Conservation (phyloP, 2,113 vertebrate genomes). For the Piprites chloris region DNA sequence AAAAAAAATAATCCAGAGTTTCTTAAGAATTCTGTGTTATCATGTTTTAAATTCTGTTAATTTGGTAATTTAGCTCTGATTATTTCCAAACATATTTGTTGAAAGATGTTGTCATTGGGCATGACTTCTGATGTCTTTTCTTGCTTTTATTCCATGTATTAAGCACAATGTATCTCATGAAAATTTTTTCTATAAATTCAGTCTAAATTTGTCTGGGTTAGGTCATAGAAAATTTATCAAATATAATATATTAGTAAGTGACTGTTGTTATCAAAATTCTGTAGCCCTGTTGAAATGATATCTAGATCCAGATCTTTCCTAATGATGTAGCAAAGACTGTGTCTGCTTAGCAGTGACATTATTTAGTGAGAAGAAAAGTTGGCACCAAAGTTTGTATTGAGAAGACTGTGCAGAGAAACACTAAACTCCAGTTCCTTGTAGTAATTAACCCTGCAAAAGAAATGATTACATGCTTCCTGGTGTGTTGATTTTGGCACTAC, state of each 20-base stretch:
- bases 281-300: background rate
- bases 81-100: background rate
- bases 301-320: background rate
- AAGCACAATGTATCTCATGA: background rate
- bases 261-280: background rate
- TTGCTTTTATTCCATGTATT: background rate
- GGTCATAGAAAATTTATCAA: background rate
- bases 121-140: background rate
- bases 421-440: background rate
- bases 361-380: background rate
- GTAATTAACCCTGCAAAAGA: background rate
- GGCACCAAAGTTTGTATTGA: background rate
- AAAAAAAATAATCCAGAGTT: background rate
- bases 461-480: background rate
- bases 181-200: background rate
- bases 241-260: background rate
- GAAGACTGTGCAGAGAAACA: background rate
- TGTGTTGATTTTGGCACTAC: background rate
- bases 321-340: background rate
- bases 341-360: background rate
- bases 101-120: background rate
- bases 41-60: background rate
- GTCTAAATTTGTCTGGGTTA: background rate
- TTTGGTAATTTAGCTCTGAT: background rate
- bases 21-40: background rate